Percentiles rank a stretch among this genome's conserved stretches.
phyloP scores from a whole-genome alignment of 2,113 vertebrate species.

The Anthoscopus minutus region DNA sequence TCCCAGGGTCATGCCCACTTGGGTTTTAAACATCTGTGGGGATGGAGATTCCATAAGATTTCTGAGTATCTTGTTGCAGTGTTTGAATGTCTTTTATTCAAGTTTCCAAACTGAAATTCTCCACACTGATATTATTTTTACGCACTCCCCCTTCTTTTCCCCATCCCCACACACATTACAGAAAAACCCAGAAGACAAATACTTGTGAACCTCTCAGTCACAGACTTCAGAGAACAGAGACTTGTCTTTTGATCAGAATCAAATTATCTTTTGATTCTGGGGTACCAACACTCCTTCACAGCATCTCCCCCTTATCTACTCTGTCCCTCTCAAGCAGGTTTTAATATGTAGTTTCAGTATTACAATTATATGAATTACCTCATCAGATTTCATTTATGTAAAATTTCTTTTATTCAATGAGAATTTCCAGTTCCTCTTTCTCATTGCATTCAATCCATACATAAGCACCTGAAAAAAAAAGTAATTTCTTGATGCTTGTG shows the following conservation, averaged over 20 bases:
- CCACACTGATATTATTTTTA: neutral
- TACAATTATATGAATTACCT: neutral
- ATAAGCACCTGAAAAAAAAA: neutral
- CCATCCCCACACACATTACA: accelerated
- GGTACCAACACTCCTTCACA: neutral
- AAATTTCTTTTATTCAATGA: neutral
- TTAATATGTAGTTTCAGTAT: neutral
- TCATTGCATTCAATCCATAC: neutral
- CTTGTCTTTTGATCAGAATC: neutral
- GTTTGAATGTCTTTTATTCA: neutral
- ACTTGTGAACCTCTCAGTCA: neutral
- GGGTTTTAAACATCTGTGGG: neutral
- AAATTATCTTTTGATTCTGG: neutral
- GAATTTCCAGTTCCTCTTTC: neutral
- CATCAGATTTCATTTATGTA: neutral
- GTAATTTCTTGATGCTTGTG: neutral
- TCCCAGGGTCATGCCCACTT: neutral
- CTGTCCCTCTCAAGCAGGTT: neutral
- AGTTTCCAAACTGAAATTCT: neutral
- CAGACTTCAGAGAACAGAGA: neutral
- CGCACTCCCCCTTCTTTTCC: too few relatives aligned
- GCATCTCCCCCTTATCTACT: neutral
- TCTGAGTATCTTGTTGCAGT: neutral
- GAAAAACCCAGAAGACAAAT: neutral
- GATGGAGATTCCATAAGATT: neutral